Conservation (phyloP, 2,888 invertebrate genomes). For the Melinaea menophilus region DNA sequence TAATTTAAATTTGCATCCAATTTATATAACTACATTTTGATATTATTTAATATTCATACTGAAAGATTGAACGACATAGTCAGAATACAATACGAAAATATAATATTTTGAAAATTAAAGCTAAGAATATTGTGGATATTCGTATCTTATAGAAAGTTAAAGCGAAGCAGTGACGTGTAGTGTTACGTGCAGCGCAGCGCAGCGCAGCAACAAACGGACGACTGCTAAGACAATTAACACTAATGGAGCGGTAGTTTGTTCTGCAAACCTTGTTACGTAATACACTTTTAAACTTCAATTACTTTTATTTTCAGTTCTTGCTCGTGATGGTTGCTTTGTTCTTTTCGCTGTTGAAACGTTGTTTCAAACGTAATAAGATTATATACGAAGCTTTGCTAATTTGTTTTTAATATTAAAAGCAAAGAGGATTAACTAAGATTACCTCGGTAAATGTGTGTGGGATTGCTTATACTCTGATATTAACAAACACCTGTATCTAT, state of each 20-base stretch:
- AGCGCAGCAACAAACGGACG: conserved; percentile 1
- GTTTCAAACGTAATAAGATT: neutral
- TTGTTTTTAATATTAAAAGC: neutral
- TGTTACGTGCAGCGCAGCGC: conserved; percentile 22
- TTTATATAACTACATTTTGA: too few species aligned
- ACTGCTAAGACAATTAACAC: conserved; percentile 57
- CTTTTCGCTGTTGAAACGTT: neutral
- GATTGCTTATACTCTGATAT: neutral
- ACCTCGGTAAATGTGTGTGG: neutral
- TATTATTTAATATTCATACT: too few species aligned
- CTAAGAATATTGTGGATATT: neutral
- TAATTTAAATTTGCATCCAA: too few species aligned
- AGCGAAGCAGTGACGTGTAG: neutral
- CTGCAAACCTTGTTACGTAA: conserved; percentile 25
- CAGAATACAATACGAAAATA: too few species aligned
- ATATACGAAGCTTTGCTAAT: neutral
- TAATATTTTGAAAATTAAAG: neutral
- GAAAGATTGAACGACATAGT: too few species aligned
- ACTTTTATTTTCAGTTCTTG: conserved; percentile 19
- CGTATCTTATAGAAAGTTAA: neutral
- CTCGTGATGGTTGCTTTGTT: conserved; percentile 16
- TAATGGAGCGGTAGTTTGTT: conserved; percentile 42
- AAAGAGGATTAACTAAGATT: too few species aligned
- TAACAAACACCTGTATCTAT: conserved; percentile 23
- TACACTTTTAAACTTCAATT: conserved; percentile 26